phyloP scores from a whole-genome alignment of 2,888 invertebrate genomes.

The Cyrtodaria siliqua region DNA sequence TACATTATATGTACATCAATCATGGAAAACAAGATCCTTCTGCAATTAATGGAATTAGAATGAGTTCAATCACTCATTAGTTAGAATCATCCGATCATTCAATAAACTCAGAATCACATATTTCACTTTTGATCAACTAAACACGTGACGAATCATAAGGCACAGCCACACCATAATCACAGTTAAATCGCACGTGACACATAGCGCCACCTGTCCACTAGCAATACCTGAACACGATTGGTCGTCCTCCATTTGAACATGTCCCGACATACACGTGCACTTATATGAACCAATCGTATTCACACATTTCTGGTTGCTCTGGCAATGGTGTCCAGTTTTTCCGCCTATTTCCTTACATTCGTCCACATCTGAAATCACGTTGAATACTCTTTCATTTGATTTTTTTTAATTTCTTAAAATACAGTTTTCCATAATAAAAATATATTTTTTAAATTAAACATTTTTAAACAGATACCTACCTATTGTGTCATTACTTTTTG shows the following conservation, averaged over 20 bases:
- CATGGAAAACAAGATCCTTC: too few relatives aligned
- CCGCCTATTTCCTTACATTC: slow-evolving; percentile 92
- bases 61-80: too few relatives aligned
- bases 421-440: too few relatives aligned
- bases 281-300: slow-evolving; percentile 94
- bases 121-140: slow-evolving; percentile 62
- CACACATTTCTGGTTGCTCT: slow-evolving; percentile 93
- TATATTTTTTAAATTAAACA: too few relatives aligned
- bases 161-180: slow-evolving; percentile 64
- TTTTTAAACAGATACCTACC: too few relatives aligned
- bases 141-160: slow-evolving; percentile 61
- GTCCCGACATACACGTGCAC: slow-evolving; percentile 94
- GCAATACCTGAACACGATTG: slow-evolving; percentile 78
- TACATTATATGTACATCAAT: background rate
- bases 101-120: too few relatives aligned
- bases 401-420: too few relatives aligned
- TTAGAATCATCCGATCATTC: too few relatives aligned
- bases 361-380: slow-evolving; percentile 90
- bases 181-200: slow-evolving; percentile 31
- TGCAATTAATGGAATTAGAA: too few relatives aligned
- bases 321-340: slow-evolving; percentile 91
- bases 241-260: slow-evolving; percentile 85
- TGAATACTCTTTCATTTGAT: too few relatives aligned
- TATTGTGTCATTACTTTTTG: too few relatives aligned
- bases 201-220: slow-evolving; percentile 48